Evolutionary conservation across 2,797 vertebrate genomes (phyloP).

Genomic region (Remorina albescens): DNA sequence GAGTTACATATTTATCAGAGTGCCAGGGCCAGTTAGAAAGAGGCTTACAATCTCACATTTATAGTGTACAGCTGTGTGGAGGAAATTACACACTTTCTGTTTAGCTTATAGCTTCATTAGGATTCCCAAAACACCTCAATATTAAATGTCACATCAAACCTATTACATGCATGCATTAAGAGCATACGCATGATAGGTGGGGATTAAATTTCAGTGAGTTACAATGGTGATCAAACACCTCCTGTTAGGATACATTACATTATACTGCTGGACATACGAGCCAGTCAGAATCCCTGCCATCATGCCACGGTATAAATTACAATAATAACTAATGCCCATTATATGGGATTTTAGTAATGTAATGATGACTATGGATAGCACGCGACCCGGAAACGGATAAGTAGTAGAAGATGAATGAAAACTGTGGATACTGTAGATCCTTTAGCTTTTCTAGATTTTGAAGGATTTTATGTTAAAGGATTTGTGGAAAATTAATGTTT

Average conservation of each 20-base stretch:
- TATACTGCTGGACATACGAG: not conserved
- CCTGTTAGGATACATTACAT: not conserved
- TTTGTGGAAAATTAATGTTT: too few species aligned
- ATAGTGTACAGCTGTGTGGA: constrained; percentile 8
- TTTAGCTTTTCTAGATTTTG: constrained; percentile 14
- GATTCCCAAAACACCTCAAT: constrained; percentile 31
- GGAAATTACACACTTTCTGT: not conserved
- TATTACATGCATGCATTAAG: not conserved
- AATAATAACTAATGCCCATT: not conserved
- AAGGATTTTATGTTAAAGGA: constrained; percentile 9
- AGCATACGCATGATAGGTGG: not conserved
- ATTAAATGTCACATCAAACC: not conserved
- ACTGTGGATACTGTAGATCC: too few species aligned
- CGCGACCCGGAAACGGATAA: too few species aligned
- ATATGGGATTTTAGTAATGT: not conserved
- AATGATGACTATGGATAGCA: not conserved
- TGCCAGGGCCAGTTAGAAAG: constrained; percentile 52
- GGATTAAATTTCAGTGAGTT: not conserved
- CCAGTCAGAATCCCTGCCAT: constrained; percentile 1
- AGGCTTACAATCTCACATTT: constrained; percentile 19
- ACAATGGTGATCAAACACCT: constrained; percentile 10
- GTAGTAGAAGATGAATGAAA: too few species aligned
- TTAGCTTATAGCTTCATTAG: constrained; percentile 27
- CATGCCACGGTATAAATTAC: not conserved
- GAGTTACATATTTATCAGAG: constrained; percentile 21